Base-by-base conservation (phyloP, 2,113 vertebrate genomes). In the Eptesicus fuscus region DNA sequence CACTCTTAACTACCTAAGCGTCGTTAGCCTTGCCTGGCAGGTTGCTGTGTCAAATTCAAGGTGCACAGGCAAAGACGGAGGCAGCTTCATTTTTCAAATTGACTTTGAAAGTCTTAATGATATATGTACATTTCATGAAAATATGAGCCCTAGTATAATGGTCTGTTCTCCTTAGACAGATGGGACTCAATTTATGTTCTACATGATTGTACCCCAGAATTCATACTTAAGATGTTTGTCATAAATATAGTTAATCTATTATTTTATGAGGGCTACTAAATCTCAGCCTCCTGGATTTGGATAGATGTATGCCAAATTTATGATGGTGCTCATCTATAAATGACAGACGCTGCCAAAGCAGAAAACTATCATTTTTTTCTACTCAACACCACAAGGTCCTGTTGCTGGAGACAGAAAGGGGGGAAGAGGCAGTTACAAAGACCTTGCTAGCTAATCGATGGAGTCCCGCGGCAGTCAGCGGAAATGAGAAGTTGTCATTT, bases 221-320 rank as follows among this genome's bases (percentile, higher is more conserved):
- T 96, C 82, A 96, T 90, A 83, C 92, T 95, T 93, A 94, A 96
- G 90, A 95, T 96, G 78, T 95, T 92, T 96, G 95, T 88, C 92
- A 97, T 97, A 97, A 97, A 97, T 95, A 95, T 56, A 90, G 95
- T 80, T 97, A 97, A 96, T 97, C 90, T 95, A 96, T 92, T 97
- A 92, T 86, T 97, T 97, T 95, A 95, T 95, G 90, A 96, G 74
- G 51, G 90, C 63, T 69, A 88, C 40, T 95, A 96, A 96, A 97
- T 95, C 96, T 95, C 7, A 0, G 90, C 49, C 94, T 95, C 63
- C 47, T 61, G 18, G 47, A 95, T 96, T 90, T 91, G 78, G 74
- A 77, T 97, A 96, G 84, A 91, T 91, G 69, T 37, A 77, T 77
- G 44, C 78, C 51, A 92, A 80, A 96, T 96, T 97, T 97, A 97